These are phyloP conservation scores for Notarius quadriscutis DNA, from an alignment of 2,113 vertebrate species.

Conservation along the genomic window DNA sequence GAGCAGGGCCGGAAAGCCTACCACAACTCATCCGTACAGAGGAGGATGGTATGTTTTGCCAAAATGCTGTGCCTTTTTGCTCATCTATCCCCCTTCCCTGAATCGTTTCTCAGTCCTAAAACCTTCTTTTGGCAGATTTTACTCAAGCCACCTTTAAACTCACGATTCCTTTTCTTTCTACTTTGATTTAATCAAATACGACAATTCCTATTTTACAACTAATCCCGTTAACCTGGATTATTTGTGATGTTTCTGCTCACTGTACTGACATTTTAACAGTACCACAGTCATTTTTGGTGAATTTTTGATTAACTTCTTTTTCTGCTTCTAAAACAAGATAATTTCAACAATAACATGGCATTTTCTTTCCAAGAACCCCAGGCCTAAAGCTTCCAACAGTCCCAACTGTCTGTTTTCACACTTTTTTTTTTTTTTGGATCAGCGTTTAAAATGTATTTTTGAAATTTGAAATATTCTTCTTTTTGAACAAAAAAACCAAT, in stretches of 20 bases:
- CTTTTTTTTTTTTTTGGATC: constrained; percentile 2
- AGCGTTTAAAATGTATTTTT: constrained; percentile 51
- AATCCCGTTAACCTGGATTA: constrained; percentile 57
- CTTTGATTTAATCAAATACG: constrained; percentile 50
- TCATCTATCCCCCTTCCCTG: constrained; percentile 55
- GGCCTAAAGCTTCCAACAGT: constrained; percentile 67
- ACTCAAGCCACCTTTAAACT: constrained; percentile 45
- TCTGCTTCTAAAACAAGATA: constrained; percentile 46
- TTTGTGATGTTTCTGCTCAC: constrained; percentile 29
- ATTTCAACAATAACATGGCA: constrained; percentile 75
- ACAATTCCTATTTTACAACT: constrained; percentile 36
- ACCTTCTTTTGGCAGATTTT: constrained; percentile 36
- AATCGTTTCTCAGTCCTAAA: constrained; percentile 4
- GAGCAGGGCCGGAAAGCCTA: constrained; percentile 92
- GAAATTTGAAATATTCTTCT: constrained; percentile 38
- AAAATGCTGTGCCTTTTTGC: constrained; percentile 68
- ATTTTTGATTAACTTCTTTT: constrained; percentile 31
- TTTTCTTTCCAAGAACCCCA: constrained; percentile 59
- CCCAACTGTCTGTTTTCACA: constrained; percentile 69
- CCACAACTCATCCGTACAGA: constrained; percentile 94
- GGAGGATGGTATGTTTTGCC: constrained; percentile 97
- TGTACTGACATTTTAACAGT: constrained; percentile 43
- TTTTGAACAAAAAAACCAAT: not conserved
- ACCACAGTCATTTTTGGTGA: constrained; percentile 2
- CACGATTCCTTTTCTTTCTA: constrained; percentile 51